Evolutionary conservation across 2,113 vertebrate genomes (phyloP).

Genomic region (Hippopotamus amphibius): DNA sequence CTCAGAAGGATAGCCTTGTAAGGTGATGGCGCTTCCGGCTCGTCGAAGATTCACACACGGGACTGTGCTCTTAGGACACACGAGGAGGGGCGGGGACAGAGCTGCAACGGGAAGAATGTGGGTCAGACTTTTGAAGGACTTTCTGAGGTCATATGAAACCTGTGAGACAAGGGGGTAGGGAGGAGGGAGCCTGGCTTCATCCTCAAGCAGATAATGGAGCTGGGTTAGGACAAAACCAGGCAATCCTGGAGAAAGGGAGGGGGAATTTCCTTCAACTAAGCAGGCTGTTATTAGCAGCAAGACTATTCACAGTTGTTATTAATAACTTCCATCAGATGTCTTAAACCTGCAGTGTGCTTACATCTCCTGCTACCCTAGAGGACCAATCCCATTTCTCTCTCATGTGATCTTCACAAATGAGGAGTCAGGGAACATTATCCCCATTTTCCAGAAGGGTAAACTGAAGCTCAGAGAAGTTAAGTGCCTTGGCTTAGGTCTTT

Average conservation of each 20-base stretch:
- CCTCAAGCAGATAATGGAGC: background rate
- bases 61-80: background rate
- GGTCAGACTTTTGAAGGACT: constrained; percentile 53
- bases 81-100: background rate
- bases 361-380: background rate
- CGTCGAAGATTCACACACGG: background rate
- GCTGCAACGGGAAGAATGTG: constrained; percentile 18
- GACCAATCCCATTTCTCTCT: background rate
- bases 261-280: background rate
- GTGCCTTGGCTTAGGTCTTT: background rate
- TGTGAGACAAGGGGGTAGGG: background rate
- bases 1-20: background rate
- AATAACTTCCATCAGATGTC: background rate
- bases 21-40: background rate
- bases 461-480: background rate
- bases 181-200: background rate
- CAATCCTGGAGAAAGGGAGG: background rate
- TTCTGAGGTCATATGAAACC: background rate
- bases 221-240: background rate
- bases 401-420: background rate
- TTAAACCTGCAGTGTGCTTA: background rate
- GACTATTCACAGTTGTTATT: background rate
- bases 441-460: background rate
- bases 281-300: background rate
- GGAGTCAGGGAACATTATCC: background rate